phyloP scores from a whole-genome alignment of 1,140 invertebrate species.

The Berghia stephanieae region DNA sequence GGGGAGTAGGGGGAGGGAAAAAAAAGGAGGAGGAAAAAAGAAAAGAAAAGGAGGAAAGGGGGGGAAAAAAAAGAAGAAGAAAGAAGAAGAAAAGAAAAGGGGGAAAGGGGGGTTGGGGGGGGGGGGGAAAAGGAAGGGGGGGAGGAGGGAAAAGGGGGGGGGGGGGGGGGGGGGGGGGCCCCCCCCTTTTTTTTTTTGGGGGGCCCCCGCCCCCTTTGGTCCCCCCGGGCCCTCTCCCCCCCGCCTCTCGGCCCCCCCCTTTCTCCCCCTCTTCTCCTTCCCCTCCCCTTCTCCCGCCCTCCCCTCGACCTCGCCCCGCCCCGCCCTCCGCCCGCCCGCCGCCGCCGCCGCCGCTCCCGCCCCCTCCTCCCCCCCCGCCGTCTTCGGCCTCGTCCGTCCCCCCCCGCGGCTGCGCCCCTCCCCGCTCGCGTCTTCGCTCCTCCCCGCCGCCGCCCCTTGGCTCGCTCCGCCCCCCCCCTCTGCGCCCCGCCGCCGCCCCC shows the following conservation, averaged over 20 bases:
- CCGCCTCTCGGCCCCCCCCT: not conserved
- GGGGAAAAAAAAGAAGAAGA: not conserved
- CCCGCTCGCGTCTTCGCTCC: too few relatives aligned
- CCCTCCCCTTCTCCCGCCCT: not conserved
- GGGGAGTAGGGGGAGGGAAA: not conserved
- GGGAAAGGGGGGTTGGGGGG: not conserved
- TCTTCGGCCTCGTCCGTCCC: too few relatives aligned
- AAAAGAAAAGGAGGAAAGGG: not conserved
- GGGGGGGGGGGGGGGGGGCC: too few relatives aligned
- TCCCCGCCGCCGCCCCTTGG: too few relatives aligned
- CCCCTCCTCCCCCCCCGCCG: too few relatives aligned
- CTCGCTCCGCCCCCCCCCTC: not conserved
- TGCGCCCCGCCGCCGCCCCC: not conserved
- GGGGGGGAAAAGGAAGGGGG: not conserved
- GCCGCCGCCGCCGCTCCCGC: too few relatives aligned
- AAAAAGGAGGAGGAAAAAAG: not conserved
- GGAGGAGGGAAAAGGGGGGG: not conserved
- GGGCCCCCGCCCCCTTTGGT: too few relatives aligned
- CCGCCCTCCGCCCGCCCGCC: not conserved
- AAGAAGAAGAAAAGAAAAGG: not conserved
- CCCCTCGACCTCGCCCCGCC: too few relatives aligned
- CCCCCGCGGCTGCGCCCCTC: too few relatives aligned
- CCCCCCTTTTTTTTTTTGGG: too few relatives aligned
- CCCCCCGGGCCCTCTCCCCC: too few relatives aligned
- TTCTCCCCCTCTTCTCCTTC: not conserved